Percentiles rank a stretch among this genome's conserved stretches.
Conservation (phyloP, 2,113 vertebrate genomes). For the Coptodon bakossiorum region DNA sequence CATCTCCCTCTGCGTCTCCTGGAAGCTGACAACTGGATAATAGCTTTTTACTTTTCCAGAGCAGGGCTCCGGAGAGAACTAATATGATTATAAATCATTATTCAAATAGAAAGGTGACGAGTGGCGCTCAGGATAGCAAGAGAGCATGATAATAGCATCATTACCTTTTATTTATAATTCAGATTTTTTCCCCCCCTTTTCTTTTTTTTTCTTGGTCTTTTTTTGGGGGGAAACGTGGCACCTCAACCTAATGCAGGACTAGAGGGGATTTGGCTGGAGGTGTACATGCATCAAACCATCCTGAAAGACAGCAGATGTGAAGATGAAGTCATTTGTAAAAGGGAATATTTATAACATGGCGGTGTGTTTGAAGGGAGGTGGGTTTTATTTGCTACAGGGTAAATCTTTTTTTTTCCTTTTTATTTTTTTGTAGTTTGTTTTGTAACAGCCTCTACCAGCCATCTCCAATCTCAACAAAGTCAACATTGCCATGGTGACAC, state of each 20-base stretch:
- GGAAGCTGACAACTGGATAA: constrained; percentile 90
- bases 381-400: background rate
- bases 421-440: background rate
- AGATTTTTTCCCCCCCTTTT: constrained; percentile 40
- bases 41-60: constrained; percentile 95
- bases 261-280: constrained; percentile 55
- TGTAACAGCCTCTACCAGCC: background rate
- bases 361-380: background rate
- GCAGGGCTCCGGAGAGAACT: constrained; percentile 83
- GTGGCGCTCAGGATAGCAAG: constrained; percentile 58
- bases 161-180: constrained; percentile 94
- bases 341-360: background rate
- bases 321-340: constrained; percentile 22
- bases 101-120: constrained; percentile 90
- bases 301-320: background rate
- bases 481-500: background rate
- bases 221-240: constrained; percentile 79
- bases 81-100: constrained; percentile 98
- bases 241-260: constrained; percentile 74
- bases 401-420: background rate
- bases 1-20: constrained; percentile 74
- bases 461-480: background rate
- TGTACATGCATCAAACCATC: constrained; percentile 12
- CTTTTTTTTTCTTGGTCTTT: constrained; percentile 32
- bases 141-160: constrained; percentile 90